Evolutionary conservation across 2,888 invertebrate species (phyloP), one percentile per base, ranked within the genome.

Genomic region (Dryadula phaetusa): DNA sequence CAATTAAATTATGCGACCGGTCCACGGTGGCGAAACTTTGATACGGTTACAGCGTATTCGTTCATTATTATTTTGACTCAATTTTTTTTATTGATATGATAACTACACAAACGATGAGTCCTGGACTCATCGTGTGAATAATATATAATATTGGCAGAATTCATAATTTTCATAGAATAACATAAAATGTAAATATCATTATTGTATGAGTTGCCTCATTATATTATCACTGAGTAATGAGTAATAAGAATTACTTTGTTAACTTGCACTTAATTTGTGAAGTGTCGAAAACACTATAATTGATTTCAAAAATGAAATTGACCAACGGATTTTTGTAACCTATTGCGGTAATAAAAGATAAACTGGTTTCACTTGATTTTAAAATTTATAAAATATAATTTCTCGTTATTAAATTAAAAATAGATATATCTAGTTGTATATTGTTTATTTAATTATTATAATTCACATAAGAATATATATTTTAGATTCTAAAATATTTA

Each of bases 401-500:
- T 20, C 4, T 20, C n/a, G 16, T 7, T 22, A 16, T 7, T 22
- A 14, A 8, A 8, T 37, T 8, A 37, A 22, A 20, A 14, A 54
- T 37, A 25, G 8, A 49, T 25, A 16, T 32, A 49, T 25, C 6
- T n/a, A n/a, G n/a, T 49, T 28, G n/a, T 16, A n/a, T 28, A 25
- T 25, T 16, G 7, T n/a, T 7, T 49, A 16, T 10, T 52, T 10
- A 28, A 56, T n/a, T 18, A 10, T 18, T 20, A n/a, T 1, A 53
- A 54, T 37, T 18, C 2, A 16, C 14, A 44, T 34, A 18, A 7
- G 1, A 53, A 54, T 54, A 2, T 22, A 14, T 47, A 47, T 22
- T 20, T 2, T 61, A 58, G 25, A n/a, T 70, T 40, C 62, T 60
- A 18, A n/a, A 16, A 22, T 18, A 56, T 34, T n/a, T 56, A 52